Evolutionary conservation across 2,797 vertebrate species (phyloP).

Genomic region (Hydrolagus colliei): DNA sequence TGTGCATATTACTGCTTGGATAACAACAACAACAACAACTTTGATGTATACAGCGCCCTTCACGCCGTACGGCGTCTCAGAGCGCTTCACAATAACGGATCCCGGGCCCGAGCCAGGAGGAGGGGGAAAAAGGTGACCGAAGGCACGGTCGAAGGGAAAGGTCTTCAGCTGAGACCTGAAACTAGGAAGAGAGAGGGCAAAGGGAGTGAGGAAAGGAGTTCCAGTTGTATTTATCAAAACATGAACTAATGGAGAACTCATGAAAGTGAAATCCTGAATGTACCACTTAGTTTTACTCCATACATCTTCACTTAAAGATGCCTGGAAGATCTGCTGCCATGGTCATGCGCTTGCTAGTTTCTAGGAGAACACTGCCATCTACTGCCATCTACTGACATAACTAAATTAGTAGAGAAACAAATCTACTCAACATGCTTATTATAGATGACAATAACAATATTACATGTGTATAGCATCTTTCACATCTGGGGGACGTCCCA

Average conservation of each 20-base stretch:
- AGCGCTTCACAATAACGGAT: no score
- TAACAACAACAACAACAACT: no score
- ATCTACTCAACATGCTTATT: neutral
- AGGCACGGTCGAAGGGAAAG: no score
- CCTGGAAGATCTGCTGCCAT: neutral
- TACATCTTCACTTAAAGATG: neutral
- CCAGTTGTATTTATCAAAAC: neutral
- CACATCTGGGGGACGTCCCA: no score
- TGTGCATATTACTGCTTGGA: neutral
- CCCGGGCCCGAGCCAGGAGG: no score
- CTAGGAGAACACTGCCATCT: slow-evolving; percentile 20
- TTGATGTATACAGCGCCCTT: no score
- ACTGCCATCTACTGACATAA: slow-evolving; percentile 11
- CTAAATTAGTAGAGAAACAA: neutral
- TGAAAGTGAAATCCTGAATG: neutral
- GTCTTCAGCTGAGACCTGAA: no score
- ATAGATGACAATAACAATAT: neutral
- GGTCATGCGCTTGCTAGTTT: neutral
- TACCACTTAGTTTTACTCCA: neutral
- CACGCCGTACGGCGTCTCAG: no score
- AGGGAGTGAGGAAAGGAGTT: no score
- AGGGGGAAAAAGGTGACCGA: no score
- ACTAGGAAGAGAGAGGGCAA: no score
- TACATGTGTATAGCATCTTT: no score
- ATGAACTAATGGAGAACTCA: neutral